phyloP scores from a whole-genome alignment of 2,888 invertebrate species.

The Linnaemya vulpina region DNA sequence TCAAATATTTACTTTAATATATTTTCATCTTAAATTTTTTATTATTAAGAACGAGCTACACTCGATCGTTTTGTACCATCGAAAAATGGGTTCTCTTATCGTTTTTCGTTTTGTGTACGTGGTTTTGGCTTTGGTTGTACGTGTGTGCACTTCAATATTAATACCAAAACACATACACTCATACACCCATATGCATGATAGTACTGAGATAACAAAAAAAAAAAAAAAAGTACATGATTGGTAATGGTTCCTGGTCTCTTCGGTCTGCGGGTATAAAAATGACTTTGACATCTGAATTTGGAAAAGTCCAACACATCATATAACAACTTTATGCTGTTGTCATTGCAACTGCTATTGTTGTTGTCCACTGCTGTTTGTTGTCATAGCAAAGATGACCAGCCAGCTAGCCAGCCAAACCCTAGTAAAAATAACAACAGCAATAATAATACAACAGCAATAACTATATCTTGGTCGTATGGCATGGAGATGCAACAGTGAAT shows the following conservation, averaged over 20 bases:
- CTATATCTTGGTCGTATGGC: conserved; percentile 9
- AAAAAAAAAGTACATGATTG: conserved; percentile 25
- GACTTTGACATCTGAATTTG: conserved; percentile 70
- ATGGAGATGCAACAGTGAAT: conserved; percentile 1
- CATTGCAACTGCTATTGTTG: conserved; percentile 21
- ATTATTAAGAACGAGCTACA: too few species aligned
- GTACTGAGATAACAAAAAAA: not conserved
- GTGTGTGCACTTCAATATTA: too few species aligned
- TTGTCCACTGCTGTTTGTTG: conserved; percentile 37
- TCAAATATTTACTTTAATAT: too few species aligned
- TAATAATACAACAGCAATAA: not conserved
- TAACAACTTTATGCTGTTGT: conserved; percentile 32
- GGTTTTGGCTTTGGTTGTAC: too few species aligned
- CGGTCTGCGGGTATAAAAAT: conserved; percentile 67
- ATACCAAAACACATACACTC: too few species aligned
- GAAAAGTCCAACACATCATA: conserved; percentile 60
- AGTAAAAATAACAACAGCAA: conserved; percentile 20
- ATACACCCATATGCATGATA: not conserved
- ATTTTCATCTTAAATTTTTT: too few species aligned
- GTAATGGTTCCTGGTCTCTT: conserved; percentile 58
- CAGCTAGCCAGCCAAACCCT: conserved; percentile 32
- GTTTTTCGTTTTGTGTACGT: too few species aligned
- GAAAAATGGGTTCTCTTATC: too few species aligned
- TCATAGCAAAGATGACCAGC: conserved; percentile 57
- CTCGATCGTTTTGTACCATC: too few species aligned